These are phyloP conservation scores for Creontiades dilutus DNA, from an alignment of 2,888 invertebrate species.

Conservation along the genomic window DNA sequence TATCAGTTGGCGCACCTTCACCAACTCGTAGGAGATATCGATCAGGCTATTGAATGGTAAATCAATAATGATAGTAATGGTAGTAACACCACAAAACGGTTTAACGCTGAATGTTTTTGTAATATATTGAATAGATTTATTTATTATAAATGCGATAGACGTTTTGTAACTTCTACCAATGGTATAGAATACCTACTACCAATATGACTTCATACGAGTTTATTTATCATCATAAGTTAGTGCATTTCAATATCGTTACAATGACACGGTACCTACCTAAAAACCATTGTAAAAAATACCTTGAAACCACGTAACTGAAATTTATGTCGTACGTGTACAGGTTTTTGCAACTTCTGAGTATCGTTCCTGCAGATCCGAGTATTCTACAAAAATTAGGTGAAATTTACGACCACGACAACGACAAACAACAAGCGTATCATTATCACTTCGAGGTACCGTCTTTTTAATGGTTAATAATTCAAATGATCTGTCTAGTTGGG, in stretches of 20 bases:
- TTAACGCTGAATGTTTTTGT: no score
- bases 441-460: slow-evolving; percentile 87
- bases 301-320: no score
- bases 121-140: no score
- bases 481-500: no score
- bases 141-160: no score
- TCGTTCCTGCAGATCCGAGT: slow-evolving; percentile 93
- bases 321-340: slow-evolving; percentile 77
- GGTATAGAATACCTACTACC: no score
- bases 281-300: no score
- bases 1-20: slow-evolving; percentile 90
- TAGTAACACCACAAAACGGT: neutral
- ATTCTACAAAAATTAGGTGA: slow-evolving; percentile 93
- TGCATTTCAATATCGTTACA: no score
- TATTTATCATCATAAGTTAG: no score
- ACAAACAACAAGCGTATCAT: slow-evolving; percentile 93
- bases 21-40: slow-evolving; percentile 83
- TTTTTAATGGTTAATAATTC: neutral
- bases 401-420: slow-evolving; percentile 93
- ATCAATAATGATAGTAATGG: neutral
- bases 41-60: slow-evolving; percentile 84
- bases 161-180: no score
- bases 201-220: no score
- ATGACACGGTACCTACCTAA: no score
- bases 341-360: slow-evolving; percentile 88